A percentile compares a stretch with the other conserved stretches of the same genome.
Conservation (phyloP, 2,113 vertebrate species). For the Pterocles gutturalis region DNA sequence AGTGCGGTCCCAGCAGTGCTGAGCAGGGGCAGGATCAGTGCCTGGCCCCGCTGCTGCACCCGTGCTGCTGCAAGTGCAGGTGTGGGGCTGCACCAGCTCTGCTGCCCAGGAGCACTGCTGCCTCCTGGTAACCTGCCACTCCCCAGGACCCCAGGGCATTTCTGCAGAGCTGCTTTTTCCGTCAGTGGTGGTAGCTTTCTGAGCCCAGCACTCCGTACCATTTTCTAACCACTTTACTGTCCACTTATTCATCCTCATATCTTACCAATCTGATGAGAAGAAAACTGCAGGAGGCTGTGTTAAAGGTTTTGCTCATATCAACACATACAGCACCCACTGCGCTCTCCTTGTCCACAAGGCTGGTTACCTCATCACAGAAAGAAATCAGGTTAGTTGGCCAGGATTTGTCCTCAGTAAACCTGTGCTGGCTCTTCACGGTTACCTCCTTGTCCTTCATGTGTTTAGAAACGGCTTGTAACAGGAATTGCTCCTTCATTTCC, state of each 20-base stretch:
- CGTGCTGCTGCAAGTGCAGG: neutral
- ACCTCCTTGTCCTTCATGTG: accelerated
- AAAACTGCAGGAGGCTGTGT: neutral
- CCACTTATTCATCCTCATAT: neutral
- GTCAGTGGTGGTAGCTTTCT: neutral
- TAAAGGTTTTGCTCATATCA: neutral
- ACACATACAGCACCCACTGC: accelerated
- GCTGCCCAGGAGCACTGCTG: neutral
- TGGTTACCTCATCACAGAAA: neutral
- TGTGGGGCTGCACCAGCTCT: neutral
- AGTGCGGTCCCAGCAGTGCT: accelerated
- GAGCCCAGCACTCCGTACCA: neutral
- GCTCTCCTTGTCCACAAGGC: neutral
- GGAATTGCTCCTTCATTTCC: neutral
- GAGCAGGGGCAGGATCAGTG: neutral
- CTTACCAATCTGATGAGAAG: neutral
- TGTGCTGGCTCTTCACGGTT: neutral
- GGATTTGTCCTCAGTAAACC: neutral
- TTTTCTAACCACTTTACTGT: neutral
- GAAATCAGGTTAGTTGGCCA: neutral
- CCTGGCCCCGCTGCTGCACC: neutral
- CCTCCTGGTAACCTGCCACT: neutral
- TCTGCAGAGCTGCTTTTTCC: neutral
- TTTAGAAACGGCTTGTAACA: neutral
- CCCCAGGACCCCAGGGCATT: neutral